Percentiles rank a stretch among this genome's conserved stretches.
Evolutionary conservation across 64 coral and sea anemone species (phyloP).

Genomic region (Cladopsammia gracilis): DNA sequence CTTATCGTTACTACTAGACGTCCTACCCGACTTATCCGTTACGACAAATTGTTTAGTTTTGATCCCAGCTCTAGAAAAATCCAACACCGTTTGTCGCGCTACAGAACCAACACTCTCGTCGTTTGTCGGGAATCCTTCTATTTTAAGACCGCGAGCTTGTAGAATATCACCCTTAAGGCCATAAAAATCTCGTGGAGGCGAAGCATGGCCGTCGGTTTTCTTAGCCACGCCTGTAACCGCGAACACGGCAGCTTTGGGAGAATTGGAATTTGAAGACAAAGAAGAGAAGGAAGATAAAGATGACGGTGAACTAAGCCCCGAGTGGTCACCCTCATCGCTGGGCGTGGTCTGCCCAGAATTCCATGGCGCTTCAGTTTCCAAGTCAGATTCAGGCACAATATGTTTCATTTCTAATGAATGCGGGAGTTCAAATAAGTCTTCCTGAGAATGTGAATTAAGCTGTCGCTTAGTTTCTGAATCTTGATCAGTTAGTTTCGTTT

Average conservation of each 20-base stretch:
- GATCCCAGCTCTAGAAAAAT: conserved; percentile 2
- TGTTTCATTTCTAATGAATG: conserved; percentile 1
- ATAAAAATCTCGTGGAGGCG: neutral
- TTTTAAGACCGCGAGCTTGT: neutral
- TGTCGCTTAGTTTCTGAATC: neutral
- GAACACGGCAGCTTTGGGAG: conserved; percentile 50
- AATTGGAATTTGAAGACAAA: conserved; percentile 70
- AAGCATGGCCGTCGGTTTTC: neutral
- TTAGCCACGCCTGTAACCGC: conserved; percentile 18
- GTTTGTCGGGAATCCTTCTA: neutral
- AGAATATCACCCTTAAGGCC: neutral
- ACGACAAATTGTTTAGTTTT: neutral
- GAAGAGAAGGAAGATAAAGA: conserved; percentile 86
- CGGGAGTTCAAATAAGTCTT: neutral
- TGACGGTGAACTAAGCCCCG: conserved; percentile 82
- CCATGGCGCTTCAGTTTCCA: neutral
- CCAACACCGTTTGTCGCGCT: neutral
- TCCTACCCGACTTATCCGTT: neutral
- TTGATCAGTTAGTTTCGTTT: neutral
- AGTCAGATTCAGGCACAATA: neutral
- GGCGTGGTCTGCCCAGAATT: neutral
- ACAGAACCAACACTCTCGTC: conserved; percentile 1
- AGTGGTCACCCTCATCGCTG: conserved; percentile 19
- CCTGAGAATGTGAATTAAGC: neutral
- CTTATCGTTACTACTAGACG: neutral